Conservation (phyloP, 2,888 invertebrate species). For the Pteria penguin region DNA sequence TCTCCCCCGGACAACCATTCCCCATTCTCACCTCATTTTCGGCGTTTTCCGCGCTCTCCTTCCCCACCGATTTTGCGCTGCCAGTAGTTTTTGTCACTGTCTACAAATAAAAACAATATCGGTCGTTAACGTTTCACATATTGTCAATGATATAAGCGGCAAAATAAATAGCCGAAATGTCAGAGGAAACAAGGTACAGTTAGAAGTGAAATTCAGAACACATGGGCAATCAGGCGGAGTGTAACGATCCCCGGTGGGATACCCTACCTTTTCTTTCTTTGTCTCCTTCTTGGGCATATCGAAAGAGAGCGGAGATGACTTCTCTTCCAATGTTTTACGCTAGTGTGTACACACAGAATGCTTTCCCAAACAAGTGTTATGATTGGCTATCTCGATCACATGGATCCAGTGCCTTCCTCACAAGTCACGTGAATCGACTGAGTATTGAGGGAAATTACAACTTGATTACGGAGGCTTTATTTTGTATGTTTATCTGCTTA, state of each 20-base stretch:
- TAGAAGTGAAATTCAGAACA: neutral
- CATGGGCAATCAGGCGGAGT: neutral
- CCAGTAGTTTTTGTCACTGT: conserved; percentile 68
- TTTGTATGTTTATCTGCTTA: too few relatives aligned
- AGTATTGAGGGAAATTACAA: neutral
- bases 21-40: conserved; percentile 69
- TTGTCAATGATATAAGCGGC: conserved; percentile 20
- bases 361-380: conserved; percentile 69
- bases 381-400: conserved; percentile 71
- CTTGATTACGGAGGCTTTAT: too few relatives aligned
- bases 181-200: neutral
- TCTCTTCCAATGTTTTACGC: neutral
- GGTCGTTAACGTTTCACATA: conserved; percentile 4
- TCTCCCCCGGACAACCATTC: neutral
- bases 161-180: conserved; percentile 23
- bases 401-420: conserved; percentile 47
- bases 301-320: conserved; percentile 50
- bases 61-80: conserved; percentile 65
- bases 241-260: conserved; percentile 67
- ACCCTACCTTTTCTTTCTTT: conserved; percentile 75
- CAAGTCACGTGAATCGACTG: conserved; percentile 49
- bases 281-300: conserved; percentile 77
- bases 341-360: neutral
- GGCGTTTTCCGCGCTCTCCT: conserved; percentile 71
- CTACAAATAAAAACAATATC: conserved; percentile 55